Percentiles rank a stretch among this genome's conserved stretches.
These are phyloP conservation scores for Drosophila setosimentum DNA, from an alignment of 2,888 invertebrate species.

Conservation along the genomic window DNA sequence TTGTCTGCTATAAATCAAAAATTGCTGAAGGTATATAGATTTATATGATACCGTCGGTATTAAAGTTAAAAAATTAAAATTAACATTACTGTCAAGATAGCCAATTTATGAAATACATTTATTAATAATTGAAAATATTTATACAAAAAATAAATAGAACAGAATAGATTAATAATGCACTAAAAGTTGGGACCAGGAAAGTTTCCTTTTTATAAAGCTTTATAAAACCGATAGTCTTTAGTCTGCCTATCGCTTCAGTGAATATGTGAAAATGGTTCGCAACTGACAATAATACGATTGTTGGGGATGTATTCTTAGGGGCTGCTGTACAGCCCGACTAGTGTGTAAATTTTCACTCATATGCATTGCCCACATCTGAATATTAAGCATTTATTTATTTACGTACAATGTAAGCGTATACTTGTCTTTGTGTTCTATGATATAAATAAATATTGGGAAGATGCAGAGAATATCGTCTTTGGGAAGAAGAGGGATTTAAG, in stretches of 20 bases:
- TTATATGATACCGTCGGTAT: background rate
- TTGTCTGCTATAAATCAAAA: fast-evolving
- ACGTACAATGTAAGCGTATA: conserved; percentile 11
- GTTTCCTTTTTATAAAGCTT: background rate
- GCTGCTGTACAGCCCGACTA: conserved; percentile 11
- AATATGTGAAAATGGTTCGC: conserved; percentile 11
- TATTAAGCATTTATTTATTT: conserved; percentile 28
- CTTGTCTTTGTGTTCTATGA: conserved; percentile 1
- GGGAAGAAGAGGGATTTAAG: conserved; percentile 5
- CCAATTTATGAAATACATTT: background rate
- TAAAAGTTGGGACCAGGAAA: too few species aligned
- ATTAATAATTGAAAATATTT: background rate
- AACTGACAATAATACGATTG: conserved; percentile 47
- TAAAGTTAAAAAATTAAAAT: background rate
- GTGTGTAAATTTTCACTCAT: conserved; percentile 13
- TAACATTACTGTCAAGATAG: too few species aligned
- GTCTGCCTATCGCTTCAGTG: background rate
- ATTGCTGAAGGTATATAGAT: too few species aligned
- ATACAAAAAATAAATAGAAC: too few species aligned
- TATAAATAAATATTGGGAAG: conserved; percentile 47
- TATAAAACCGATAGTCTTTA: background rate
- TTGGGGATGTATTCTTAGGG: conserved; percentile 25
- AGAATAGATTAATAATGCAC: too few species aligned
- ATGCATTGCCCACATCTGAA: conserved; percentile 3
- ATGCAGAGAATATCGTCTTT: background rate